phyloP scores from a whole-genome alignment of 64 coral and sea anemone genomes.

The Pocillopora damicornis region DNA sequence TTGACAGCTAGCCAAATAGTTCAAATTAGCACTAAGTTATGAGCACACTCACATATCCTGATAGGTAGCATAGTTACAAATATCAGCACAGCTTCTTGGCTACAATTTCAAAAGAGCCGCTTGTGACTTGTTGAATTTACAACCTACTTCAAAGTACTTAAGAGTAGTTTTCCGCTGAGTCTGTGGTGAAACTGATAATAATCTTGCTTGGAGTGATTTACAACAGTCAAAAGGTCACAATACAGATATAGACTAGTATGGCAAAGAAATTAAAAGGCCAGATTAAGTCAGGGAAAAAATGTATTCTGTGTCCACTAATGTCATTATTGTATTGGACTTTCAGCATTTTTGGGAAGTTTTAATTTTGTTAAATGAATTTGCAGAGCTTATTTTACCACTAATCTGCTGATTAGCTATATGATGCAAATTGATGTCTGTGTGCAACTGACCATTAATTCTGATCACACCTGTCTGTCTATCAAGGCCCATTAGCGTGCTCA shows the following conservation, averaged over 20 bases:
- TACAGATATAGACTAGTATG: neutral
- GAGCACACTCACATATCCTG: neutral
- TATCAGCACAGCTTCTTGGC: neutral
- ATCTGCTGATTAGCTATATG: too few relatives aligned
- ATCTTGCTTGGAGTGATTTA: neutral
- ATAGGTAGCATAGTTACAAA: neutral
- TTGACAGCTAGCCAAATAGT: neutral
- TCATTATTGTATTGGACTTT: neutral
- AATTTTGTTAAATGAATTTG: neutral
- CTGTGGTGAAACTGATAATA: neutral
- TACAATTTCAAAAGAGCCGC: neutral
- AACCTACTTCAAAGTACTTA: neutral
- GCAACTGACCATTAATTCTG: too few relatives aligned
- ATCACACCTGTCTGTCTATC: too few relatives aligned
- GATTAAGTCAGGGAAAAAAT: neutral
- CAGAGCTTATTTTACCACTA: too few relatives aligned
- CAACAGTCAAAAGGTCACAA: neutral
- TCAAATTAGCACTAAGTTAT: conserved; percentile 12
- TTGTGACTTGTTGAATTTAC: neutral
- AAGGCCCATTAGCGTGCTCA: too few relatives aligned
- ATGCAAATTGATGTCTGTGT: too few relatives aligned
- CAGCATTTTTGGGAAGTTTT: neutral
- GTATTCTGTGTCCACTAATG: neutral
- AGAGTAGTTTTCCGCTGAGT: neutral
- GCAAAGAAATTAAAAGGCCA: neutral